A percentile compares a stretch with the other conserved stretches of the same genome.
These are phyloP conservation scores for Ranitomeya imitator DNA, from an alignment of 2,113 vertebrate species.

Conservation along the genomic window DNA sequence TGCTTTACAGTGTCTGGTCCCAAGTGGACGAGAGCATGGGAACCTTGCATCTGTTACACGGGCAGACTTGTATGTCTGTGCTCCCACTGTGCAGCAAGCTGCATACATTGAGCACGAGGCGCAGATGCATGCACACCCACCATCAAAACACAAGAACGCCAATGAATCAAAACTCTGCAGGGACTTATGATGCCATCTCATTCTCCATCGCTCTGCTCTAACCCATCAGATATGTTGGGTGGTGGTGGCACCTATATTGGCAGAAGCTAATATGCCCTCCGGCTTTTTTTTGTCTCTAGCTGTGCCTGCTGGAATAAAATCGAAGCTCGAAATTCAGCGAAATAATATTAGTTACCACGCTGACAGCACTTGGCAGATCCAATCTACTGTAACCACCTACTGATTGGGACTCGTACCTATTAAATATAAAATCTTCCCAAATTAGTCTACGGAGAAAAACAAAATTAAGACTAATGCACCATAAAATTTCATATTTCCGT, in stretches of 20 bases:
- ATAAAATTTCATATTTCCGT: slow-evolving; percentile 51
- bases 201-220: slow-evolving; percentile 29
- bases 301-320: slow-evolving; percentile 56
- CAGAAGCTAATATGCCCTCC: slow-evolving; percentile 14
- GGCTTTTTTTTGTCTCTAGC: slow-evolving; percentile 40
- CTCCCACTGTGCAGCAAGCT: slow-evolving; percentile 64
- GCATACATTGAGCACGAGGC: slow-evolving; percentile 49
- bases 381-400: slow-evolving; percentile 50
- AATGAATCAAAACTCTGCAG: slow-evolving; percentile 66
- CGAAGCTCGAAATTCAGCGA: slow-evolving; percentile 13
- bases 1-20: slow-evolving; percentile 69
- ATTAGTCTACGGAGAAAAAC: slow-evolving; percentile 53
- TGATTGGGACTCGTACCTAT: slow-evolving; percentile 51
- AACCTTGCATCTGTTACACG: slow-evolving; percentile 85
- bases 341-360: slow-evolving; percentile 23
- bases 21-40: slow-evolving; percentile 74
- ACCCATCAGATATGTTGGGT: neutral
- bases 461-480: slow-evolving; percentile 48
- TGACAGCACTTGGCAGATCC: slow-evolving; percentile 53
- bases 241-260: slow-evolving; percentile 25
- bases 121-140: neutral
- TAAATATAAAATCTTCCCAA: slow-evolving; percentile 50
- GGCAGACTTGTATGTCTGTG: slow-evolving; percentile 64
- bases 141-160: slow-evolving; percentile 65
- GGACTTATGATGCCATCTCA: neutral